A percentile compares a stretch with the other conserved stretches of the same genome.
Conservation (phyloP, 2,113 vertebrate species). For the Oostethus manadensis region DNA sequence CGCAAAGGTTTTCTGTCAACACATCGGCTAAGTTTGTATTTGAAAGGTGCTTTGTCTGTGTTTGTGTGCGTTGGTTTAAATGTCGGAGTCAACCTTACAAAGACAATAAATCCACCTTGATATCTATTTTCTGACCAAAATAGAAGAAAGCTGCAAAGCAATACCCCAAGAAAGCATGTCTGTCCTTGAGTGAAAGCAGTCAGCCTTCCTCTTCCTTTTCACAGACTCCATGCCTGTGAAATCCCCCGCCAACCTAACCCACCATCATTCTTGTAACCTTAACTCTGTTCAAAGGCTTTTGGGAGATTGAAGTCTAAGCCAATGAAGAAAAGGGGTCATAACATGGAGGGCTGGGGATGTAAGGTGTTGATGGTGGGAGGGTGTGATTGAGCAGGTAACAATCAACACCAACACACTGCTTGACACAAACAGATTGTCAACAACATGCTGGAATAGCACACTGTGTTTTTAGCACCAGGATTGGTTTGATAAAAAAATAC, state of each 20-base stretch:
- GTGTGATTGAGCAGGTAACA: neutral
- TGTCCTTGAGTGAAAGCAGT: constrained; percentile 41
- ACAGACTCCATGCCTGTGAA: constrained; percentile 8
- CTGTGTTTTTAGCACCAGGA: neutral
- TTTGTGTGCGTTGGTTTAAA: constrained; percentile 21
- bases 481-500: neutral
- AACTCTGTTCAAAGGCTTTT: constrained; percentile 44
- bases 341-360: neutral
- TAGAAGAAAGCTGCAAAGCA: constrained; percentile 50
- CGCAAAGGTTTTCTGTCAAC: constrained; percentile 20
- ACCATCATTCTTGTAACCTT: constrained; percentile 35
- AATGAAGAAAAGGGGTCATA: constrained; percentile 7
- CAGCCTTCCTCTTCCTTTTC: constrained; percentile 23
- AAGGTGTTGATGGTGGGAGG: neutral
- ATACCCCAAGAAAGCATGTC: constrained; percentile 43
- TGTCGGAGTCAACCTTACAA: constrained; percentile 29
- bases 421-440: neutral
- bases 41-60: constrained; percentile 10
- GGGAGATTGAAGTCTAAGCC: constrained; percentile 22
- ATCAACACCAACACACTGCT: neutral
- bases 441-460: neutral
- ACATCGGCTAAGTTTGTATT: constrained; percentile 21
- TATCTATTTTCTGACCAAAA: constrained; percentile 43
- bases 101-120: constrained; percentile 26
- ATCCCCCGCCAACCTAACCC: neutral